These are phyloP conservation scores for Epinotia demarniana DNA, from an alignment of 2,888 invertebrate genomes.

Conservation along the genomic window DNA sequence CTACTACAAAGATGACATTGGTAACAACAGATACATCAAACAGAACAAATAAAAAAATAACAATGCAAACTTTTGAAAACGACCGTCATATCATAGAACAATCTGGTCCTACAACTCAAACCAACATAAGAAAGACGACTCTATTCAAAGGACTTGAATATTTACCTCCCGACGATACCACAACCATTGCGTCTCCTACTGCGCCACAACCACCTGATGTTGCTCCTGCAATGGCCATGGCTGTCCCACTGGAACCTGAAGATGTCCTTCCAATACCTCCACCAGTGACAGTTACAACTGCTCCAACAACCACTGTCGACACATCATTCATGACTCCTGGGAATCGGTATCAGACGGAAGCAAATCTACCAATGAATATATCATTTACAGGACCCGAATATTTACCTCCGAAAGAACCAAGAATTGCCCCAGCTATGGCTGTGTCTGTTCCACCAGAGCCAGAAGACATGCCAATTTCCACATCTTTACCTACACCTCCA, in stretches of 20 bases:
- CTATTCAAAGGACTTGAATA: not conserved
- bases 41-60: not conserved
- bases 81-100: not conserved
- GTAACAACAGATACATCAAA: not conserved
- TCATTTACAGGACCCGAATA: not conserved
- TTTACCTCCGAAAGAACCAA: not conserved
- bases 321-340: not conserved
- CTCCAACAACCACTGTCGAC: not conserved
- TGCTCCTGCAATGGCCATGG: not conserved
- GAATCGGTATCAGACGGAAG: not conserved
- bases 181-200: too few relatives aligned
- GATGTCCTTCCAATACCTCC: not conserved
- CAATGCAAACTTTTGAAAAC: not conserved
- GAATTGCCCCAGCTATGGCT: conserved; percentile 7
- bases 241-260: not conserved
- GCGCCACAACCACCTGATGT: too few relatives aligned
- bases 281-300: not conserved
- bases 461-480: not conserved
- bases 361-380: not conserved
- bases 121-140: not conserved
- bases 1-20: not conserved
- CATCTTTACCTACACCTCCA: not conserved
- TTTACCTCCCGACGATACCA: not conserved
- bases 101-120: not conserved
- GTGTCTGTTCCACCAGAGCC: conserved; percentile 2